These are phyloP conservation scores for Troides aeacus DNA, from an alignment of 2,888 invertebrate genomes.

Conservation along the genomic window DNA sequence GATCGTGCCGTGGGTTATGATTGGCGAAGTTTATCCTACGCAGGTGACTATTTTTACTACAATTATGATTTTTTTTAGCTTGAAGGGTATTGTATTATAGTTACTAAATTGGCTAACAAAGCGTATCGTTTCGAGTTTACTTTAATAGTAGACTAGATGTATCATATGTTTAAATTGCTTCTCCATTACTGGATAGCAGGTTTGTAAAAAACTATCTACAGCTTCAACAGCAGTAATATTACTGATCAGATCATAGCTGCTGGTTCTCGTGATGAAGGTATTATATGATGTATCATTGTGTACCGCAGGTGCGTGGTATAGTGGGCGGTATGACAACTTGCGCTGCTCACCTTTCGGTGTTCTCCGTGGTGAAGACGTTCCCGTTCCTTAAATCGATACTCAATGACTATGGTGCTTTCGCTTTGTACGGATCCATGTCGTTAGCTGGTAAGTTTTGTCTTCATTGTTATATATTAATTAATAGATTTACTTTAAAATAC, in stretches of 20 bases:
- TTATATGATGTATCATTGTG: not conserved
- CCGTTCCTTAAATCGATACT: constrained; percentile 73
- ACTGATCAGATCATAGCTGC: too few relatives aligned
- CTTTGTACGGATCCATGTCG: constrained; percentile 82
- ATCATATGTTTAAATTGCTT: too few relatives aligned
- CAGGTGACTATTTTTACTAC: constrained; percentile 60
- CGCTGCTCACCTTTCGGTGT: constrained; percentile 82
- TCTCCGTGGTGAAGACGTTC: constrained; percentile 85
- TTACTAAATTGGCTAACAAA: too few relatives aligned
- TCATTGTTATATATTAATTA: not conserved
- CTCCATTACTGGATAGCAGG: too few relatives aligned
- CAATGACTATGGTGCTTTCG: constrained; percentile 81
- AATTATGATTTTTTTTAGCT: too few relatives aligned
- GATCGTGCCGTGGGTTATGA: constrained; percentile 87
- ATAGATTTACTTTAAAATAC: not conserved
- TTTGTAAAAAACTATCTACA: too few relatives aligned
- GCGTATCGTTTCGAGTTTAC: too few relatives aligned
- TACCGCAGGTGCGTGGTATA: constrained; percentile 80
- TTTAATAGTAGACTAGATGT: too few relatives aligned
- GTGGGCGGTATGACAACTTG: constrained; percentile 85
- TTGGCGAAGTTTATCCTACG: constrained; percentile 86
- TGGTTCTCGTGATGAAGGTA: not conserved
- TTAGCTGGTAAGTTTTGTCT: constrained; percentile 64
- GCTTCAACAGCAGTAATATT: too few relatives aligned
- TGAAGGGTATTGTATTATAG: too few relatives aligned